Base-by-base conservation (phyloP, 2,113 vertebrate genomes). In the Columba janthina region DNA sequence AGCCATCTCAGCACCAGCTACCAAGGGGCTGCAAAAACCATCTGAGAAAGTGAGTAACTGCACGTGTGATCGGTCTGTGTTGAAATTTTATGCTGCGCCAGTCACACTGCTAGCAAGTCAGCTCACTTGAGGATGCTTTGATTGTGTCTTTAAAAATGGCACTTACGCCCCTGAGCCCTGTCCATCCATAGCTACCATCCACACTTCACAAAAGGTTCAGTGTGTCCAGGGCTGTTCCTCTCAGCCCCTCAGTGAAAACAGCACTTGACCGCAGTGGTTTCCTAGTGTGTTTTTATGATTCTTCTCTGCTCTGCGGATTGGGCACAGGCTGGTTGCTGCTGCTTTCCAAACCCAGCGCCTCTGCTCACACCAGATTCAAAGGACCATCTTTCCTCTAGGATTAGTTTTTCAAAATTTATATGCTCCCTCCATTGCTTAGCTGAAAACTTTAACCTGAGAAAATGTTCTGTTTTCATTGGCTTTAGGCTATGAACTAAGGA, bases 121-220 rank as follows among this genome's bases (percentile, higher is more conserved):
- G 14, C 38, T 60, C n/a, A 12, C 53, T 72, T 46, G 38, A 88
- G 20, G 67, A 31, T 36, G n/a, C 10, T 51, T 67, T 9, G 4
- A 2, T 10, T 57, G 12, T 53, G 20, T 34, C 56, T 28, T 70
- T 40, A 40, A 40, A 34, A 48, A 46, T 32, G 15, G 44, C 15
- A 9, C 44, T 76, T 46, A 1, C 15, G 26, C 7, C 38, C 9
- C 51, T 58, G 26, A 53, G 36, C 12, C 17, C 14, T 14, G 18
- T 24, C 50, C 25, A 5, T 60, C n/a, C 1, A 0, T 74, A 57
- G 10, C 36, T 51, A 8, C 28, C 19, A 28, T 34, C 46, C 36
- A 29, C 2, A 3, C 26, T 44, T 42, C n/a, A 5, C 24, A 42
- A 12, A 70, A 32, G 29, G 22, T 26, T 4, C 0, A 0, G 15